phyloP scores from a whole-genome alignment of 2,888 invertebrate species.

The Lamellibrachia columna region DNA sequence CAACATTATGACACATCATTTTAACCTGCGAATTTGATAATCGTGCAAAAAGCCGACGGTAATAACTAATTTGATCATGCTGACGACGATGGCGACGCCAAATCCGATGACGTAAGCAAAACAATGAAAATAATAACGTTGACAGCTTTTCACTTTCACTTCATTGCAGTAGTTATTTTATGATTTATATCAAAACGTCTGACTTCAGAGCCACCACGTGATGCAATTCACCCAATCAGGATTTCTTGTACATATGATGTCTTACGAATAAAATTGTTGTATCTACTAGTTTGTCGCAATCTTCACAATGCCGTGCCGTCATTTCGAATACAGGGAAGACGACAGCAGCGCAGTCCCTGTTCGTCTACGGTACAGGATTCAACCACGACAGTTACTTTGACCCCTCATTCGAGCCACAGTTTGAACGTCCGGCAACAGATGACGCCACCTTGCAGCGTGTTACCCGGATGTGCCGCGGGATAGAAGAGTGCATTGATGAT shows the following conservation, averaged over 20 bases:
- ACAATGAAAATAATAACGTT: not conserved
- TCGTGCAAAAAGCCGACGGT: too few relatives aligned
- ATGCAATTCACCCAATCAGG: not conserved
- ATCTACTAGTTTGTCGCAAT: not conserved
- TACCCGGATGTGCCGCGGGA: not conserved
- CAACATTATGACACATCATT: too few relatives aligned
- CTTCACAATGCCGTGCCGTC: not conserved
- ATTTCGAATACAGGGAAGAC: not conserved
- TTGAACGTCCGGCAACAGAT: not conserved
- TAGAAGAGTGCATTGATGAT: not conserved
- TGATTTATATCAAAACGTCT: not conserved
- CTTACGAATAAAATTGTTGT: not conserved
- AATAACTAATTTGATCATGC: too few relatives aligned
- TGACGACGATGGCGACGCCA: too few relatives aligned
- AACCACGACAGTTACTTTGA: not conserved
- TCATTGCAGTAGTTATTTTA: not conserved
- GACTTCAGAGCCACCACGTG: not conserved
- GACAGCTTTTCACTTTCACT: not conserved
- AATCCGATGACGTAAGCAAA: not conserved
- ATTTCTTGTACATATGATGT: not conserved
- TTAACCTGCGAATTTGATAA: too few relatives aligned
- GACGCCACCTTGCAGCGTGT: not conserved
- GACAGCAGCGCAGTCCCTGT: not conserved
- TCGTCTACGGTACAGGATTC: not conserved
- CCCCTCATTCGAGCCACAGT: not conserved